A percentile compares a stretch with the other conserved stretches of the same genome.
phyloP scores from a whole-genome alignment of 2,888 invertebrate genomes.

The Drosophila recens region DNA sequence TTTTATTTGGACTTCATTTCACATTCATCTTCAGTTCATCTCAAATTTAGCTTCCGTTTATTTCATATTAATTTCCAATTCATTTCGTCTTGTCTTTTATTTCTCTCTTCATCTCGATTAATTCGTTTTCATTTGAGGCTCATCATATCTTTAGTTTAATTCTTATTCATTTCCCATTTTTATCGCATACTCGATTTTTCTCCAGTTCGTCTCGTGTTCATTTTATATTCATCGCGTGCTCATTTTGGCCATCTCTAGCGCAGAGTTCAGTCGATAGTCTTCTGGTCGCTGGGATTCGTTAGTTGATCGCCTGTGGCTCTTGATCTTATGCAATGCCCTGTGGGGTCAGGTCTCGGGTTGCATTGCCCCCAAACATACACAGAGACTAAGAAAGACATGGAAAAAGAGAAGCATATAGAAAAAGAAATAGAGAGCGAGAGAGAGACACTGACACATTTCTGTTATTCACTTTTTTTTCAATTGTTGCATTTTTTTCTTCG shows the following conservation, averaged over 20 bases:
- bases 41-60: neutral
- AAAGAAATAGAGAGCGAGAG: neutral
- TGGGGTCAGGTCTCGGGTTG: slow-evolving; percentile 51
- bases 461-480: slow-evolving; percentile 1
- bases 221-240: neutral
- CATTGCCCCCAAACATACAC: neutral
- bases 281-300: slow-evolving; percentile 22
- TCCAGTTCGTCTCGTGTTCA: neutral
- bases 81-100: neutral
- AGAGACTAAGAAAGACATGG: neutral
- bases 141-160: too few species aligned
- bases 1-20: too few species aligned
- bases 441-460: slow-evolving; percentile 23
- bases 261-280: slow-evolving; percentile 17
- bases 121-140: too few species aligned
- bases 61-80: neutral
- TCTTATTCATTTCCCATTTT: neutral
- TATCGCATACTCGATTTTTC: neutral
- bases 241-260: slow-evolving; percentile 13
- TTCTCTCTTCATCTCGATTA: too few species aligned
- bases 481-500: neutral
- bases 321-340: slow-evolving; percentile 53
- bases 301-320: slow-evolving; percentile 37
- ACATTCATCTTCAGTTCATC: too few species aligned
- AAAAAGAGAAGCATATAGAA: neutral